Evolutionary conservation across 2,113 vertebrate species (phyloP).

Genomic region (Suricata suricatta): DNA sequence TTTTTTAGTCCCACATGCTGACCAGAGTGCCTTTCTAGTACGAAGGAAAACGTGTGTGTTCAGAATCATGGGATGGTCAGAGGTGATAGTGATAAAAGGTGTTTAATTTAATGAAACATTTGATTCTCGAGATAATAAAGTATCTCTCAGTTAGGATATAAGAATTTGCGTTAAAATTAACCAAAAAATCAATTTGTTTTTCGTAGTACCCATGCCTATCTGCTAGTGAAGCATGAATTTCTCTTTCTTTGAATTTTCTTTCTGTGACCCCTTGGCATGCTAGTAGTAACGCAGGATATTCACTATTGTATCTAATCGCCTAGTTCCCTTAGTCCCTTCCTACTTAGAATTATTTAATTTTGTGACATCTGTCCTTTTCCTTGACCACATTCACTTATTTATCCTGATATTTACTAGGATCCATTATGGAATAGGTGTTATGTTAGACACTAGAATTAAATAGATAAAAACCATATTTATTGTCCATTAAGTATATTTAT

Average conservation of each 20-base stretch:
- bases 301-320: background rate
- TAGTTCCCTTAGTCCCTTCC: background rate
- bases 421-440: background rate
- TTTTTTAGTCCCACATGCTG: slow-evolving; percentile 5
- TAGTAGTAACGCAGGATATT: background rate
- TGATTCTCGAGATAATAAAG: background rate
- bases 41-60: background rate
- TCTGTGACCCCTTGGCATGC: background rate
- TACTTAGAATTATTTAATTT: background rate
- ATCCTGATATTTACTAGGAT: background rate
- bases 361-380: background rate
- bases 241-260: slow-evolving; percentile 12
- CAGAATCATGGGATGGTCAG: background rate
- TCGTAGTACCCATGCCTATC: background rate
- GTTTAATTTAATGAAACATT: slow-evolving; percentile 31
- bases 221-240: background rate
- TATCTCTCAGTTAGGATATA: background rate
- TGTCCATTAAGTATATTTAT: background rate
- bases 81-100: background rate
- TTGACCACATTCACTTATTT: background rate
- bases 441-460: slow-evolving; percentile 7
- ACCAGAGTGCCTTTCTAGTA: background rate
- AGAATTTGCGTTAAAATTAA: slow-evolving; percentile 26
- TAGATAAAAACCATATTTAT: background rate
- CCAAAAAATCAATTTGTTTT: slow-evolving; percentile 38